phyloP scores from a whole-genome alignment of 2,113 vertebrate species.

The Anoplopoma fimbria region DNA sequence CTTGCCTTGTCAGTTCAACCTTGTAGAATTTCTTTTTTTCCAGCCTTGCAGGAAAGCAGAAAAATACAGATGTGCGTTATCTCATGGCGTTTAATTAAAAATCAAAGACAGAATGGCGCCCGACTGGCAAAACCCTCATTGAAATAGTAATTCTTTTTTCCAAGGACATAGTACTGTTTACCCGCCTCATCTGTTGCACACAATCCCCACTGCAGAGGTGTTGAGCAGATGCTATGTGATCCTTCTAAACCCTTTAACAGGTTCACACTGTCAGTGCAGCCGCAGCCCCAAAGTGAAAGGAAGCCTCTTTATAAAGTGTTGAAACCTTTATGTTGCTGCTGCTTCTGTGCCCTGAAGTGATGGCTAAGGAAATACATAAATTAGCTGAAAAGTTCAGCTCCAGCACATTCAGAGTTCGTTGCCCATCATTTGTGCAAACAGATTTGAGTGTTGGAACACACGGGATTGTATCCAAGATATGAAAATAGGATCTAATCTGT shows the following conservation, averaged over 20 bases:
- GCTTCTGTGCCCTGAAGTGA: constrained; percentile 36
- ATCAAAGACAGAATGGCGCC: constrained; percentile 55
- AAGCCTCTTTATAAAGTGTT: constrained; percentile 36
- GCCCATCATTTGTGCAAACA: constrained; percentile 23
- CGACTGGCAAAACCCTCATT: constrained; percentile 41
- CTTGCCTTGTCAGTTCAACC: constrained; percentile 52
- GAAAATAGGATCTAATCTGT: constrained; percentile 45
- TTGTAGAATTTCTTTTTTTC: constrained; percentile 38
- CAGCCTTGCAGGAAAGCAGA: constrained; percentile 51
- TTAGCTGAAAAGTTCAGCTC: constrained; percentile 29
- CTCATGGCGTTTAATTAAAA: constrained; percentile 70
- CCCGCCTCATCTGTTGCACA: constrained; percentile 60
- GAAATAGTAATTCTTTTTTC: constrained; percentile 59
- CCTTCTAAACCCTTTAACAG: constrained; percentile 62
- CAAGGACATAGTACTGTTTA: constrained; percentile 66
- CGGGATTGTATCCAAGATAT: constrained; percentile 42
- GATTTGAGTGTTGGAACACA: constrained; percentile 24
- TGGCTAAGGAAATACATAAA: constrained; percentile 31
- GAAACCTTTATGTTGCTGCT: constrained; percentile 49
- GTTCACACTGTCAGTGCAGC: constrained; percentile 51
- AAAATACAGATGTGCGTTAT: constrained; percentile 60
- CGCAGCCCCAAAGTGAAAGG: constrained; percentile 38
- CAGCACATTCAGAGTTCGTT: constrained; percentile 39
- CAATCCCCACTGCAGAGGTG: constrained; percentile 50
- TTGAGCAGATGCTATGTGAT: constrained; percentile 66